A percentile compares a stretch with the other conserved stretches of the same genome.
phyloP scores from a whole-genome alignment of 2,797 vertebrate species.

The Enteromius mattozi region DNA sequence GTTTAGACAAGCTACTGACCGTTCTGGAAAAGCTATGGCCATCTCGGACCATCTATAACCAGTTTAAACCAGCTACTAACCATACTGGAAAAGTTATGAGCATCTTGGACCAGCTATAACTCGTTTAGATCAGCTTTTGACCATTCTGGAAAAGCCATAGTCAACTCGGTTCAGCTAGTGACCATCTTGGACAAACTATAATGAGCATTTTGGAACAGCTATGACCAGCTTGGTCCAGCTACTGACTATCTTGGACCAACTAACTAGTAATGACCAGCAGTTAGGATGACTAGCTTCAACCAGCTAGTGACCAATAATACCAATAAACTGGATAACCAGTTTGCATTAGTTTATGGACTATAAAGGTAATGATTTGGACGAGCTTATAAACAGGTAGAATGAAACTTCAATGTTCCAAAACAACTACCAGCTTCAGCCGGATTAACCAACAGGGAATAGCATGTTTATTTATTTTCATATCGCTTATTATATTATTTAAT shows the following conservation, averaged over 20 bases:
- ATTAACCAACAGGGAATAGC: slow-evolving; percentile 19
- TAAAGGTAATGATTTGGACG: neutral
- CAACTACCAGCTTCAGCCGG: neutral
- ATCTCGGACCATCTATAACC: no score
- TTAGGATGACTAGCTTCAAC: neutral
- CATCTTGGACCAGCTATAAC: neutral
- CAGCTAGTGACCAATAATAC: neutral
- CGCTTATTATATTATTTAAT: neutral
- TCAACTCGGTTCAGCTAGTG: neutral
- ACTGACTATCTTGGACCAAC: neutral
- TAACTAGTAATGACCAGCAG: neutral
- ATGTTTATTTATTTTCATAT: slow-evolving; percentile 9
- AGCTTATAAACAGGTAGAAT: neutral
- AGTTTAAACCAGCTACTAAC: neutral
- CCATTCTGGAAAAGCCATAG: neutral
- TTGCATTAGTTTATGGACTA: neutral
- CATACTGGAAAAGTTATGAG: neutral
- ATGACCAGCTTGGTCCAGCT: neutral
- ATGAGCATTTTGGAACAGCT: neutral
- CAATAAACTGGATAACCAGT: neutral
- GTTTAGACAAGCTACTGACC: no score
- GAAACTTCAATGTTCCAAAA: neutral
- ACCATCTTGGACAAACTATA: neutral
- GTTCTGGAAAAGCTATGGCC: neutral
- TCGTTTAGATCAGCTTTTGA: neutral